Evolutionary conservation across 2,113 vertebrate species (phyloP), one percentile per base, ranked within the genome.

Genomic region (Oncorhynchus keta): DNA sequence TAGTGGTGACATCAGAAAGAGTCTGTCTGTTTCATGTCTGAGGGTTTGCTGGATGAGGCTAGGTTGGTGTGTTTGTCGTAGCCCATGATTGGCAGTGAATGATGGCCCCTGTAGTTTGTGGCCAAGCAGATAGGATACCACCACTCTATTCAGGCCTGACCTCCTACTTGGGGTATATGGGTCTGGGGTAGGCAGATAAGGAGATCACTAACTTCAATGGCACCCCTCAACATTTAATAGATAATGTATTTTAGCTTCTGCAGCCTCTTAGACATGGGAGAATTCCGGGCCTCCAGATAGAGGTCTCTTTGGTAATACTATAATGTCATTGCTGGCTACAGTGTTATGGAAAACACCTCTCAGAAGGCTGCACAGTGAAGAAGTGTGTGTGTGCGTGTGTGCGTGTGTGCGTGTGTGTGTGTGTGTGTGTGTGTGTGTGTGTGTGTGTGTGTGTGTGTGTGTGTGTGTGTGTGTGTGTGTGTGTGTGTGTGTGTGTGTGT

Each of bases 11-110:
- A 90, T 90, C 87, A 64, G 5, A 88, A 84, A 88, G 90, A 91
- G 93, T 89, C 82, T 91, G 91, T 89, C 89, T 85, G 87, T 89
- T 92, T 92, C 84, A 90, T 88, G 89, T 91, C 89, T 80, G 76
- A 78, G 80, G 79, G 81, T 84, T 51, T 87, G 85, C 87, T 84
- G 84, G 79, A 85, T 89, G 77, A 88, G 85, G 84, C 76, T 57
- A 51, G 78, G 72, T 84, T 64, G 51, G 72, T 84, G 81, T 88
- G 89, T 87, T 86, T 83, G 81, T 91, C 89, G 87, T 86, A 83
- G 72, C 77, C 20, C 70, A 75, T 67, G 26, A 76, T 73, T 83
- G 86, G 72, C 84, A 81, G 81, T 81, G 82, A 89, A 35, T 74
- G 83, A 81, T 24, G 14, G 11, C 32, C 35, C 22, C 45, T n/a